Conservation (phyloP, 2,797 vertebrate genomes). For the Ara ararauna region DNA sequence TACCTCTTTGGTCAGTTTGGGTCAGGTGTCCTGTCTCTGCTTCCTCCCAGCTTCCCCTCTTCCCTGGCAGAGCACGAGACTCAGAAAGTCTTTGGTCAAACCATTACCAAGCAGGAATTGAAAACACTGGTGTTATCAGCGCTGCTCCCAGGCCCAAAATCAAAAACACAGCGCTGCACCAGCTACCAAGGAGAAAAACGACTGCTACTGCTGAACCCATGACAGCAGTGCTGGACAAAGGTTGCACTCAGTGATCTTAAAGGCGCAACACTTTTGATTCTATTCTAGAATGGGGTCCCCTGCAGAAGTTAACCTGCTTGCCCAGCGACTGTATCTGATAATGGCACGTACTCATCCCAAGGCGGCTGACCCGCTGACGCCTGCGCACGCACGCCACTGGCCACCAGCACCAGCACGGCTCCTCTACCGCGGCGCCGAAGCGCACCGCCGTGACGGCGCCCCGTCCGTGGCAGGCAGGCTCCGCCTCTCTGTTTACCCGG, state of each 20-base stretch:
- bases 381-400: not conserved
- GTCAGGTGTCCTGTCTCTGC: too few species aligned
- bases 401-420: not conserved
- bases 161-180: too few species aligned
- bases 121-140: too few species aligned
- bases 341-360: not conserved
- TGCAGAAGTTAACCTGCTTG: not conserved
- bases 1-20: too few species aligned
- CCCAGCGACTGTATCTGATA: not conserved
- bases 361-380: not conserved
- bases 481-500: not conserved
- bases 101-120: too few species aligned
- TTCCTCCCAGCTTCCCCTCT: too few species aligned
- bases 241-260: not conserved
- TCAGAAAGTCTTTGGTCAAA: too few species aligned
- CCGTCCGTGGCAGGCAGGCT: not conserved
- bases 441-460: not conserved
- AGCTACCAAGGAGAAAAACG: too few species aligned
- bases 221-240: not conserved
- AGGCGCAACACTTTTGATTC: not conserved
- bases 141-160: too few species aligned
- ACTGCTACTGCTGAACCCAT: too few species aligned
- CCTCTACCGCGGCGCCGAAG: not conserved
- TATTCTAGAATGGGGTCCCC: not conserved
- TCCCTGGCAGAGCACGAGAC: too few species aligned